phyloP scores from a whole-genome alignment of 2,888 invertebrate genomes.

The Emesis furor region DNA sequence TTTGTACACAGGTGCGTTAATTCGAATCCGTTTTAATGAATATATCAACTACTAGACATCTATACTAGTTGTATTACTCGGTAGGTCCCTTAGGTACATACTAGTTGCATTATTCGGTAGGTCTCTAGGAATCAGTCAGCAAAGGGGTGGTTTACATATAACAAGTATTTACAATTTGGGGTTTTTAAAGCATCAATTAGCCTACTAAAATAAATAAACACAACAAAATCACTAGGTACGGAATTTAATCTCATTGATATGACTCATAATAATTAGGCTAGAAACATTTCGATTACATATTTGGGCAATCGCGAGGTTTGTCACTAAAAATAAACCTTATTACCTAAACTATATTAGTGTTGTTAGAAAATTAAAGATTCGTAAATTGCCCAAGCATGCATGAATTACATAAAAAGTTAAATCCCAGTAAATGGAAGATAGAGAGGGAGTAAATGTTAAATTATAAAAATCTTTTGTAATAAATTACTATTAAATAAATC shows the following conservation, averaged over 20 bases:
- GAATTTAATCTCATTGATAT: slow-evolving; percentile 91
- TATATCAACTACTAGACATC: too few relatives aligned
- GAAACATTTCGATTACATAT: slow-evolving; percentile 83
- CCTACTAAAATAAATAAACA: too few relatives aligned
- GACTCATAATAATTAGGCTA: slow-evolving; percentile 89
- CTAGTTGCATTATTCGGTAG: too few relatives aligned
- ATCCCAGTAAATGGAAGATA: slow-evolving; percentile 20
- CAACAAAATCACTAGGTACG: slow-evolving; percentile 84
- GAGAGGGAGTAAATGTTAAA: slow-evolving; percentile 19
- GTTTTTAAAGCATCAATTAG: too few relatives aligned
- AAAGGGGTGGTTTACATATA: too few relatives aligned
- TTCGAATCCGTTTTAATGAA: too few relatives aligned
- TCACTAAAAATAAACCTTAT: slow-evolving; percentile 32
- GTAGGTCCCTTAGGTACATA: too few relatives aligned
- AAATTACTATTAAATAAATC: neutral
- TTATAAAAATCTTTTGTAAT: slow-evolving; percentile 17
- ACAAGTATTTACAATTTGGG: too few relatives aligned
- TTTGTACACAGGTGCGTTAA: too few relatives aligned
- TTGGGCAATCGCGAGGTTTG: slow-evolving; percentile 78
- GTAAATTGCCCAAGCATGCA: slow-evolving; percentile 54
- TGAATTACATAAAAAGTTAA: slow-evolving; percentile 32
- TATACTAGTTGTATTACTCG: too few relatives aligned
- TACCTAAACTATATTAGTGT: slow-evolving; percentile 25
- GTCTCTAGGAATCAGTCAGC: too few relatives aligned
- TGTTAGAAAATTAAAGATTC: slow-evolving; percentile 5